phyloP scores from a whole-genome alignment of 2,797 vertebrate species.

The Phrynocephalus vlangalii region DNA sequence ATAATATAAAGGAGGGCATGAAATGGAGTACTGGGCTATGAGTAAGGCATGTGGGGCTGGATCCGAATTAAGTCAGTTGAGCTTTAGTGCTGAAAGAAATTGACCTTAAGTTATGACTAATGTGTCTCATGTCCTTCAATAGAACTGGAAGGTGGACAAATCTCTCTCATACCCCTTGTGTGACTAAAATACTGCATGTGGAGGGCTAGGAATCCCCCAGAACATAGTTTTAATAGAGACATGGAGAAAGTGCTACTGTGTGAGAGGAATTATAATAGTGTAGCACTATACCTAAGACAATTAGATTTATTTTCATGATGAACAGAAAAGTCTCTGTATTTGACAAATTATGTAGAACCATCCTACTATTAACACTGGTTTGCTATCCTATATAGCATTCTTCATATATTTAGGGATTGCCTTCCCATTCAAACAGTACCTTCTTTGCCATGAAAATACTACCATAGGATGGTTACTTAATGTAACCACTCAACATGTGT shows the following conservation, averaged over 20 bases:
- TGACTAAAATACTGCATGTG: too few species aligned
- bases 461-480: slow-evolving; percentile 47
- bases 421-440: slow-evolving; percentile 26
- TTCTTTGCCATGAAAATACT: slow-evolving; percentile 50
- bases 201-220: too few species aligned
- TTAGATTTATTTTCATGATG: too few species aligned
- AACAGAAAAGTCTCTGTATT: too few species aligned
- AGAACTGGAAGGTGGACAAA: neutral
- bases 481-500: slow-evolving; percentile 23
- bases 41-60: too few species aligned
- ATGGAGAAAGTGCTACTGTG: too few species aligned
- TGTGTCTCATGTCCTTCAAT: neutral
- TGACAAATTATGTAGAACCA: too few species aligned
- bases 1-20: neutral
- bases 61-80: neutral
- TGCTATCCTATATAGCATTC: slow-evolving; percentile 45
- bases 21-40: neutral
- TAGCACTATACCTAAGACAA: too few species aligned
- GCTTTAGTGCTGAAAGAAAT: neutral
- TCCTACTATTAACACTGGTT: neutral
- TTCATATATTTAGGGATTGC: slow-evolving; percentile 35
- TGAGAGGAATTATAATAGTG: too few species aligned
- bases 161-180: too few species aligned
- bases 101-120: neutral
- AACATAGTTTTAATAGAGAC: too few species aligned